These are phyloP conservation scores for Linhomoeus sp. DNA, from an alignment of 2,888 invertebrate species.

Conservation along the genomic window DNA sequence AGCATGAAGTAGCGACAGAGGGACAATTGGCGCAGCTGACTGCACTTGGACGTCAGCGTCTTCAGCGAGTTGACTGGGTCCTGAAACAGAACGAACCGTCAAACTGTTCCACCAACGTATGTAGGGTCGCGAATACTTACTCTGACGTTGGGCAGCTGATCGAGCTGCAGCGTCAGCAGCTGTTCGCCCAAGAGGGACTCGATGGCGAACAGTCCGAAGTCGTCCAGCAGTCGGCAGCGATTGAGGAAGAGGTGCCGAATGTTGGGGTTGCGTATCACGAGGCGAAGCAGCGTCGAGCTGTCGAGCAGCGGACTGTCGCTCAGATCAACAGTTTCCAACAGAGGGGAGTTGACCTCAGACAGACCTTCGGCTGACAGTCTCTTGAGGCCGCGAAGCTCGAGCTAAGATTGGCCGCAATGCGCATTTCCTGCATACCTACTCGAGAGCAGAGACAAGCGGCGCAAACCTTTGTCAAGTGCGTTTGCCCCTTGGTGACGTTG, in stretches of 20 bases:
- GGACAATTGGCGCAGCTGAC: conserved; percentile 20
- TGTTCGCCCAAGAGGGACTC: background rate
- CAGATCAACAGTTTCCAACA: conserved; percentile 17
- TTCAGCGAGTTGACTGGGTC: conserved; percentile 17
- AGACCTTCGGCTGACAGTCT: conserved; percentile 8
- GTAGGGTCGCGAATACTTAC: too few species aligned
- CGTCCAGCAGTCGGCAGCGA: conserved; percentile 19
- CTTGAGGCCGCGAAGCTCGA: conserved; percentile 2
- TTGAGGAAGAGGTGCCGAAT: conserved; percentile 20
- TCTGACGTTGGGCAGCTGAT: conserved; percentile 18
- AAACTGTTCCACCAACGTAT: too few species aligned
- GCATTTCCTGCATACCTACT: too few species aligned
- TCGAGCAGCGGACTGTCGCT: conserved; percentile 20
- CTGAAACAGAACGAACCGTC: background rate
- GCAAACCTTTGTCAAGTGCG: too few species aligned
- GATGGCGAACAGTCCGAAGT: conserved; percentile 16
- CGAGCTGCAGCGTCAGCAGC: conserved; percentile 18
- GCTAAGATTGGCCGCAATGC: background rate
- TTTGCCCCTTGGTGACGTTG: background rate
- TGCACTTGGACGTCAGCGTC: conserved; percentile 17
- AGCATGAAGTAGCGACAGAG: conserved; percentile 16
- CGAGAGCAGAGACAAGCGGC: background rate
- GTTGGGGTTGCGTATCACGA: conserved; percentile 16
- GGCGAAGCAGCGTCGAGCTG: conserved; percentile 14
- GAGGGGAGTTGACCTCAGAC: conserved; percentile 12